Evolutionary conservation across 1,140 invertebrate genomes (phyloP), one percentile per base, ranked within the genome.

Genomic region (Triops longicaudatus): DNA sequence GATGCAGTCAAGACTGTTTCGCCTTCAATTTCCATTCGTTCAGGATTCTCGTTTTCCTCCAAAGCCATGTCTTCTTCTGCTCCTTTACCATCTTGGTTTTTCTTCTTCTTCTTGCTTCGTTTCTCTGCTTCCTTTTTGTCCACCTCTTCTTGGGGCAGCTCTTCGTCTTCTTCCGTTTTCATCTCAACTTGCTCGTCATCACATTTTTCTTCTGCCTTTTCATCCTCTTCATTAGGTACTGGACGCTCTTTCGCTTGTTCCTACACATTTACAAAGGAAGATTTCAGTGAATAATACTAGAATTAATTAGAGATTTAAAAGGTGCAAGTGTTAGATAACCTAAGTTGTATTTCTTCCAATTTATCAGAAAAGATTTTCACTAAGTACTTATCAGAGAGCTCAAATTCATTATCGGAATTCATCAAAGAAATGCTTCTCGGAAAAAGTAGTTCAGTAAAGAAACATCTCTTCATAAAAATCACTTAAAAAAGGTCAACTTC

Each of bases 221-320:
- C 86, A 42, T 87, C 87, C 75, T 89, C 86, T 77, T 87, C 81
- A 77, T 90, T 89, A 17, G 89, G 84, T 1, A 90, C 86, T 79
- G 89, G 88, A 81, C 92, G 89, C 76, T 91, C 88, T 78, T 91
- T 88, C 0, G 91, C 90, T 85, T 98, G 94, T 81, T 97, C 93
- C 83, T 92, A 41, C 17, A 78, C 5, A 76, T 44, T 77, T 14
- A 11, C 31, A 42, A 17, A 80, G 78, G 42, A 78, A 71, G 78
- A 78, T 76, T 77, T 11, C n/a, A n/a, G n/a, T n/a, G n/a, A n/a
- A n/a, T n/a, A n/a, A n/a, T n/a, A n/a, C n/a, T n/a, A n/a, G n/a
- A n/a, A n/a, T n/a, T n/a, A n/a, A n/a, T n/a, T n/a, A n/a, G n/a
- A n/a, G n/a, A n/a, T n/a, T n/a, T n/a, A n/a, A n/a, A n/a, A n/a